Evolutionary conservation across 2,797 vertebrate species (phyloP), one percentile per base, ranked within the genome.

Genomic region (Crocodylus rhombifer): DNA sequence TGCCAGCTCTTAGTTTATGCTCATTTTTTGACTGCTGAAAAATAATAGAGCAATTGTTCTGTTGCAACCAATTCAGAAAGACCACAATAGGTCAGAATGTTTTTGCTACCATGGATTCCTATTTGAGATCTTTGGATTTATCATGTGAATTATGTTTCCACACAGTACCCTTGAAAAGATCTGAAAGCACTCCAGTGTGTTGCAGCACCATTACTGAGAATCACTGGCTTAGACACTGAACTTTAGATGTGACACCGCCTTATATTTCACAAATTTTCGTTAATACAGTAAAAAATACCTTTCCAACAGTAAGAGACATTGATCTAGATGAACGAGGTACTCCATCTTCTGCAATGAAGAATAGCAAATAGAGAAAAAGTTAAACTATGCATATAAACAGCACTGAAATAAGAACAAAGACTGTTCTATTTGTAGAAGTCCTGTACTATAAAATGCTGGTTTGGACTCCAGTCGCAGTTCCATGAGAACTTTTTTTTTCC

Each of bases 241-340:
- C 11, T 86, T 30, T 78, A 88, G 64, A 42, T 2, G 1, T 0
- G 42, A 86, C 56, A 80, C 76, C 60, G 81, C 58, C 80, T 30
- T 81, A 42, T 18, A 83, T 28, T 42, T 80, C 11, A 56, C 11
- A 89, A 77, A 0, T 1, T 83, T 80, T 84, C 84, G 62, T 83
- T 94, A 82, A 33, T 80, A 51, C 75, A 82, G 36, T 25, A 90
- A 84, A 51, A 82, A 97, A 69, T 98, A 99, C 99, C 98, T 99
- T 99, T 98, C 99, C 99, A 96, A 99, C 98, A n/a, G 99, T 99
- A 93, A 99, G 98, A 63, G 99, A 99, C 99, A 99, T 99, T 67
- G 99, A 99, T 95, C 99, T 98, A 1, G 99, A 98, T 3, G 99
- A 92, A 81, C 99, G 98, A 90, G 99, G 98, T 81, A 99, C 98